phyloP scores from a whole-genome alignment of 2,797 vertebrate genomes.

The Acridotheres tristis region DNA sequence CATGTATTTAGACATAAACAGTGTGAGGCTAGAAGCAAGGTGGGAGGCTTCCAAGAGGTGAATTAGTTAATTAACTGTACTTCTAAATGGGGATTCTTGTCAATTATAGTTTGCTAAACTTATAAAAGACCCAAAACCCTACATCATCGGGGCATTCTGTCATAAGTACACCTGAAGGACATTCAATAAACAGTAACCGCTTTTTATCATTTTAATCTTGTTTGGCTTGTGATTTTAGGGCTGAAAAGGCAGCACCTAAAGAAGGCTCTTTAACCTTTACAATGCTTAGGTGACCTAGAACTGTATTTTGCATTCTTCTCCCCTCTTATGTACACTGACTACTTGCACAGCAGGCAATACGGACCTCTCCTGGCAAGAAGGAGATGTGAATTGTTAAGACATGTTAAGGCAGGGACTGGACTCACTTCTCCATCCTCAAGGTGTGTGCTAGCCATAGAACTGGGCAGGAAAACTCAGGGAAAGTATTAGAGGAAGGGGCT shows the following conservation, averaged over 20 bases:
- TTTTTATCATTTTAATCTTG: neutral
- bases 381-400: neutral
- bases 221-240: neutral
- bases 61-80: neutral
- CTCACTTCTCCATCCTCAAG: neutral
- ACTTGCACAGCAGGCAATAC: neutral
- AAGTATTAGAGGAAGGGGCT: neutral
- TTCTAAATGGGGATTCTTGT: neutral
- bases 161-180: neutral
- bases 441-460: neutral
- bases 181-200: neutral
- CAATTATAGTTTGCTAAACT: neutral
- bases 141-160: neutral
- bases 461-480: neutral
- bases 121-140: neutral
- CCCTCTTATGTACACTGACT: accelerated
- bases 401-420: too few species aligned
- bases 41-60: neutral
- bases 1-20: neutral
- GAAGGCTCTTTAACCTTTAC: neutral
- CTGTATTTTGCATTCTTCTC: neutral
- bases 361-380: neutral
- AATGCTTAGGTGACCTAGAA: neutral
- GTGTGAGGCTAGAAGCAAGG: neutral
- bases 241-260: neutral